These are phyloP conservation scores for Indicator maculatus DNA, from an alignment of 2,113 vertebrate species.

Conservation along the genomic window DNA sequence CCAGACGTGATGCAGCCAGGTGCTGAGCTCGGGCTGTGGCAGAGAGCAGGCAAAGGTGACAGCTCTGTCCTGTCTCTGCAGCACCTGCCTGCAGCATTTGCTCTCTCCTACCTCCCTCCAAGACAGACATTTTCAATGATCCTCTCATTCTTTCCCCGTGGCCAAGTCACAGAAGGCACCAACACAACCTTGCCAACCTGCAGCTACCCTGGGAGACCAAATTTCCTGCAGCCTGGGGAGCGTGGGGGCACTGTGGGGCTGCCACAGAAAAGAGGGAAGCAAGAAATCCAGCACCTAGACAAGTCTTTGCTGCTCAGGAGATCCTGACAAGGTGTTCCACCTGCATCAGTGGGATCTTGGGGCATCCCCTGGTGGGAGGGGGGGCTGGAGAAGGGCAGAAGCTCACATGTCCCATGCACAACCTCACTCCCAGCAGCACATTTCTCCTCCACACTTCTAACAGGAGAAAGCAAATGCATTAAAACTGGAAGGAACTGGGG, in stretches of 20 bases:
- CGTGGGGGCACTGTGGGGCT: not conserved
- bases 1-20: fast-evolving
- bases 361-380: fast-evolving
- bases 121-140: fast-evolving
- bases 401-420: fast-evolving
- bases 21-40: fast-evolving
- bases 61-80: not conserved
- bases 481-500: fast-evolving
- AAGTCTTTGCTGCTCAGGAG: not conserved
- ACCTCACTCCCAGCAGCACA: not conserved
- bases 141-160: not conserved
- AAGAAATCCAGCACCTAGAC: not conserved
- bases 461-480: too few species aligned
- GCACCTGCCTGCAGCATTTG: not conserved
- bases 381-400: not conserved
- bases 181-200: not conserved
- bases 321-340: not conserved
- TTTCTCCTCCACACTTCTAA: not conserved
- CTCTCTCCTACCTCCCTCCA: not conserved
- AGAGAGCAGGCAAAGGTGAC: not conserved
- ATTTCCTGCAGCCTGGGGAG: not conserved
- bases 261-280: constrained; percentile 23
- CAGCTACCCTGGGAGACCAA: not conserved
- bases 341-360: not conserved
- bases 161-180: not conserved